These are phyloP conservation scores for Tachuris rubrigastra DNA, from an alignment of 2,113 vertebrate species.

Conservation along the genomic window DNA sequence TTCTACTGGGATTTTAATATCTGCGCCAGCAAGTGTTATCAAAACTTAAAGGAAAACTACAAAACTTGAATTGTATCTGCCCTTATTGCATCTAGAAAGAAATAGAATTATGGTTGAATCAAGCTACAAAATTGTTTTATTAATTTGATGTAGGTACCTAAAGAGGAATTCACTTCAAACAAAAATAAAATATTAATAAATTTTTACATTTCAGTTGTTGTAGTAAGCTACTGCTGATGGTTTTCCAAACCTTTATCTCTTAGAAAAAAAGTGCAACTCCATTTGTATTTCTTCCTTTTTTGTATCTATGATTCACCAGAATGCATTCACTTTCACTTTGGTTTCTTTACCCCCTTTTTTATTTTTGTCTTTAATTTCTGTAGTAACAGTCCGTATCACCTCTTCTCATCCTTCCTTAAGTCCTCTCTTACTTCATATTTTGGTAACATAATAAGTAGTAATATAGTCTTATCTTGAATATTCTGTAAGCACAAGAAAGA, in stretches of 20 bases:
- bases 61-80: not conserved
- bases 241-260: not conserved
- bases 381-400: not conserved
- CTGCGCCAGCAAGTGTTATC: not conserved
- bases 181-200: not conserved
- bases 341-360: accelerated
- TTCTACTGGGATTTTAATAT: not conserved
- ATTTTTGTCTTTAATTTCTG: not conserved
- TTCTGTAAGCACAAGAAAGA: not conserved
- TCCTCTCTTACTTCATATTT: not conserved
- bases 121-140: not conserved
- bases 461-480: not conserved
- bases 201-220: not conserved
- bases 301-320: not conserved
- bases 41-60: not conserved
- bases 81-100: not conserved
- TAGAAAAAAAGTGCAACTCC: not conserved
- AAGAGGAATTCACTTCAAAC: not conserved
- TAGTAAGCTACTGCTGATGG: not conserved
- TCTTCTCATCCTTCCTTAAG: not conserved
- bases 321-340: not conserved
- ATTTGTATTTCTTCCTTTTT: not conserved
- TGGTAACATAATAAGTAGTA: not conserved
- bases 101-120: not conserved
- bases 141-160: not conserved